Conservation (phyloP, 2,888 invertebrate species). For the Catocala nupta region DNA sequence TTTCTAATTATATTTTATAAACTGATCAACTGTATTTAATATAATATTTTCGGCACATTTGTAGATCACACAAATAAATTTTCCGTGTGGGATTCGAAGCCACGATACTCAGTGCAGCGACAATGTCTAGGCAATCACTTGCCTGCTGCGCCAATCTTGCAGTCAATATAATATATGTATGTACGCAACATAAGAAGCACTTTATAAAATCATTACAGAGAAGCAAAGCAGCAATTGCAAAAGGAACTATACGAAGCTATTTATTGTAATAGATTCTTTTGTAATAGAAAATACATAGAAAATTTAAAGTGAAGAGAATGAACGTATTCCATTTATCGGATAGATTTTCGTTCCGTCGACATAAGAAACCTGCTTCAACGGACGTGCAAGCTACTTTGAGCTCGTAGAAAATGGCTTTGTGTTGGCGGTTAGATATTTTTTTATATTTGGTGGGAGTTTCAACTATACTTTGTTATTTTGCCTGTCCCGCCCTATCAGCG, state of each 20-base stretch:
- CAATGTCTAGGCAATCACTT: too few species aligned
- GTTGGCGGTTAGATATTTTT: conserved; percentile 1
- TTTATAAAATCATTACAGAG: conserved; percentile 24
- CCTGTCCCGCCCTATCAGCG: too few species aligned
- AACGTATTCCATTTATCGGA: conserved; percentile 35
- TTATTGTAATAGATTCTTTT: conserved; percentile 53
- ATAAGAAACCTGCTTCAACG: conserved; percentile 10
- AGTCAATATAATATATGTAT: too few species aligned
- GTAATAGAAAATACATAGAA: conserved; percentile 47
- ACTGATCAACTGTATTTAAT: too few species aligned
- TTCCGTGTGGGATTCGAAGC: too few species aligned
- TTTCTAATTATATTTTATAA: too few species aligned
- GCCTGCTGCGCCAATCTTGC: too few species aligned
- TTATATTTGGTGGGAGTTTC: too few species aligned
- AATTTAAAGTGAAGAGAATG: conserved; percentile 33
- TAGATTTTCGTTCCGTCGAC: conserved; percentile 26
- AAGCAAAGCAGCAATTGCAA: conserved; percentile 44
- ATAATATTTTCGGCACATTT: too few species aligned
- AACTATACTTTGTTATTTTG: too few species aligned
- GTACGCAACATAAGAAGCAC: neutral
- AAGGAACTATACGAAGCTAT: conserved; percentile 50
- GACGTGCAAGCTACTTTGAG: conserved; percentile 6
- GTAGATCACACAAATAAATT: too few species aligned
- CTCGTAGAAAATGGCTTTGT: conserved; percentile 4
- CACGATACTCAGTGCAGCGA: too few species aligned